Evolutionary conservation across 1,140 invertebrate species (phyloP), one percentile per base, ranked within the genome.

Genomic region (Drosophila arawakana): DNA sequence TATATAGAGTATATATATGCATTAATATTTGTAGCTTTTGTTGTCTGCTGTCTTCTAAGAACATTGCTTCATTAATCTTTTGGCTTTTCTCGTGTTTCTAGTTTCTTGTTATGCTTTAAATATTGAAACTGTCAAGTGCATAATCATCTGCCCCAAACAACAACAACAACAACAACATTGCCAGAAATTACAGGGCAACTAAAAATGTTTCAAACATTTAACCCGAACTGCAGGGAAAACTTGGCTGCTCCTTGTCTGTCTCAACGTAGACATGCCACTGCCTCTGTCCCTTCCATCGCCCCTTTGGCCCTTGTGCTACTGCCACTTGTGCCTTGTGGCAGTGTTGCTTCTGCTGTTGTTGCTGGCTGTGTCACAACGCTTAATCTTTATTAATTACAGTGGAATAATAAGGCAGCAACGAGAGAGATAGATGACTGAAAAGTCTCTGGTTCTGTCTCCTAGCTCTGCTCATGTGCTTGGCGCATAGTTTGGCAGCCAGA

Each of bases 301-400:
- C 49, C 49, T 25, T 50, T 25, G 5, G 7, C 25, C 11, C 21
- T 21, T n/a, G 43, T n/a, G 11, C 13, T n/a, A 2, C 11, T 47
- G 46, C 44, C 44, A 30, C 47, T 30, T 50, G 25, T 30, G 21
- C 49, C 49, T 50, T 50, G 49, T 30, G 49, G 49, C 49, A 43
- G 3, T 57, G 52, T 30, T 41, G 49, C 10, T n/a, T 4, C 15
- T 55, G 63, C 41, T 62, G 41, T 49, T 55, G 50, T 8, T 81
- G 73, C 66, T 78, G 65, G 79, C 71, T 80, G 78, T 88, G 80
- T 88, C 83, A 88, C 84, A 88, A 44, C 84, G 80, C 82, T 88
- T 88, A 88, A 88, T 88, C 83, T 88, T 88, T 88, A 88, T 88
- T 88, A 88, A 88, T 88, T 88, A 89, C 83, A 89, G 74, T 89